Evolutionary conservation across 2,888 invertebrate species (phyloP).

Genomic region (Pammene fasciana): DNA sequence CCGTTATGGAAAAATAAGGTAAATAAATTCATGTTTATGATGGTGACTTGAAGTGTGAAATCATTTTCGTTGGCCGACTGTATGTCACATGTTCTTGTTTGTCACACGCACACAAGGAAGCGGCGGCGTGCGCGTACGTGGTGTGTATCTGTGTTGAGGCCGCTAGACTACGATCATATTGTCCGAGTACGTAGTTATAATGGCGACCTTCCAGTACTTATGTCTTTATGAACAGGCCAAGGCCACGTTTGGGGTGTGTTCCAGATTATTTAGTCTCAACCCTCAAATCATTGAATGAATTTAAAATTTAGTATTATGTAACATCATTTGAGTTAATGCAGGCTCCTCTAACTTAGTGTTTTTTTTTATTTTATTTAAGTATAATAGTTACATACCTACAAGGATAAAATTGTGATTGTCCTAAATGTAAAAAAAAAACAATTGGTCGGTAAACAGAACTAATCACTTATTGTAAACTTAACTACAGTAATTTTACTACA

Average conservation of each 20-base stretch:
- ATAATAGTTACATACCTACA: no score
- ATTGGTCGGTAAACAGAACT: no score
- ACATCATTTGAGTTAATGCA: background rate
- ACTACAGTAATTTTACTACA: no score
- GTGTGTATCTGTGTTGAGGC: slow-evolving; percentile 39
- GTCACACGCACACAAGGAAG: slow-evolving; percentile 41
- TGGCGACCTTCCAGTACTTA: background rate
- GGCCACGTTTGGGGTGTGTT: background rate
- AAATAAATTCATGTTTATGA: slow-evolving; percentile 1
- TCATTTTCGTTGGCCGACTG: slow-evolving; percentile 5
- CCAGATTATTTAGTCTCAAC: background rate
- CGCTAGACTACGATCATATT: slow-evolving; percentile 28
- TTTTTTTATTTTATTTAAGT: no score
- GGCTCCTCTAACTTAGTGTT: no score
- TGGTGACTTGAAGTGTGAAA: background rate
- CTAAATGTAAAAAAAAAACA: no score
- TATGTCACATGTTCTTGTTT: slow-evolving; percentile 38
- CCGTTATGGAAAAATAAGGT: no score
- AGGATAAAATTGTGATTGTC: no score
- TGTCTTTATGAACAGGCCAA: slow-evolving; percentile 9
- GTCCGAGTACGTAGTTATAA: background rate
- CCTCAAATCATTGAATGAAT: no score
- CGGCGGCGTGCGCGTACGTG: slow-evolving; percentile 38
- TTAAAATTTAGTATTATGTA: no score
- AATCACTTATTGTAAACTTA: no score